Conservation (phyloP, 1,140 invertebrate genomes). For the Zaprionus camerounensis region DNA sequence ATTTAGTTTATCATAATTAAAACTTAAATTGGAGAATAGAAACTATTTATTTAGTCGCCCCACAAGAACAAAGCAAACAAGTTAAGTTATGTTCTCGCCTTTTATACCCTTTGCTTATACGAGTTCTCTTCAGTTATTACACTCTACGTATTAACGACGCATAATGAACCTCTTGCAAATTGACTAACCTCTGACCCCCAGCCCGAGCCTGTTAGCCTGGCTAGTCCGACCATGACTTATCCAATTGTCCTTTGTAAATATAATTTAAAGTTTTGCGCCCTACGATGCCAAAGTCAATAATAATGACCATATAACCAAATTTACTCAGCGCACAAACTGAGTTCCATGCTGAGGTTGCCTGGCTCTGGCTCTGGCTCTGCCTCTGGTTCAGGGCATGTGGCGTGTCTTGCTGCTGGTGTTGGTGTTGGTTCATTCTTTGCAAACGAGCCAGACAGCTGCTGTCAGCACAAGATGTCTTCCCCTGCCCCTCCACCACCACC, state of each 20-base stretch:
- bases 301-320: constrained; percentile 81
- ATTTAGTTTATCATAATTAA: background rate
- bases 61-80: background rate
- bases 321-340: constrained; percentile 59
- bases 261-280: constrained; percentile 74
- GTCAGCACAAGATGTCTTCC: constrained; percentile 47
- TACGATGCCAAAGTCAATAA: constrained; percentile 74
- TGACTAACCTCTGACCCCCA: constrained; percentile 14
- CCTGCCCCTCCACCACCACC: background rate
- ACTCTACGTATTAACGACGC: constrained; percentile 13
- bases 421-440: constrained; percentile 38
- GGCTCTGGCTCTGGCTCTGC: constrained; percentile 5
- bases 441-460: constrained; percentile 61
- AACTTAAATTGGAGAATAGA: background rate
- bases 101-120: background rate
- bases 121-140: constrained; percentile 16
- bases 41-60: background rate
- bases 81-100: background rate
- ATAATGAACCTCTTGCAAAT: constrained; percentile 28
- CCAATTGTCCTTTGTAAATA: constrained; percentile 74
- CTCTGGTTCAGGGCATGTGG: constrained; percentile 8
- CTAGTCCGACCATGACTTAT: constrained; percentile 54
- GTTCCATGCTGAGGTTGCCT: constrained; percentile 35
- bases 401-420: constrained; percentile 6
- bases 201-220: background rate